phyloP scores from a whole-genome alignment of 2,888 invertebrate species.

The Synergus itoensis region DNA sequence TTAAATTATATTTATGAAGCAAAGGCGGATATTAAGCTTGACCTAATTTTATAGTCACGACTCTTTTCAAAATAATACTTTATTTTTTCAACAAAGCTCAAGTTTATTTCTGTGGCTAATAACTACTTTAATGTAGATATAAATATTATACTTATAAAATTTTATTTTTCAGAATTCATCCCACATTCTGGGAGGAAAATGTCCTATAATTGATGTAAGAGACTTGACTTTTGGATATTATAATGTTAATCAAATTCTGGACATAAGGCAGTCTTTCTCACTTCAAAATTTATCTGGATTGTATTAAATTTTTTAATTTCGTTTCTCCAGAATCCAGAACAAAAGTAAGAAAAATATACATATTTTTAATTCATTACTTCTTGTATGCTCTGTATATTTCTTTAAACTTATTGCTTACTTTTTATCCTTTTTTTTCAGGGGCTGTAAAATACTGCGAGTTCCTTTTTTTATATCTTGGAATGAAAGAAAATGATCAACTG shows the following conservation, averaged over 20 bases:
- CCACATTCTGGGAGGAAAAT: slow-evolving; percentile 83
- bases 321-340: slow-evolving; percentile 87
- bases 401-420: no score
- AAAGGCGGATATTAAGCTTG: neutral
- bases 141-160: neutral
- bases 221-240: slow-evolving; percentile 95
- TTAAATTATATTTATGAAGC: neutral
- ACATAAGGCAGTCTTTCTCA: slow-evolving; percentile 85
- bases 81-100: neutral
- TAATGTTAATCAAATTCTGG: slow-evolving; percentile 82
- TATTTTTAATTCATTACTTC: neutral
- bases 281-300: slow-evolving; percentile 88
- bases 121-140: neutral
- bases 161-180: slow-evolving; percentile 84
- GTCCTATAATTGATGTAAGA: slow-evolving; percentile 84
- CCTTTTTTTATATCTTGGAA: slow-evolving; percentile 76
- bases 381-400: neutral
- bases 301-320: slow-evolving; percentile 95
- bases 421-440: neutral
- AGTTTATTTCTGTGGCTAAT: neutral
- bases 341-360: slow-evolving; percentile 80
- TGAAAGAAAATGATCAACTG: neutral
- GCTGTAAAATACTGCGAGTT: slow-evolving; percentile 80
- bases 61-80: neutral
- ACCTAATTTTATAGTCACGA: neutral